Base-by-base conservation (phyloP, 2,113 vertebrate species). In the Phaethon lepturus region DNA sequence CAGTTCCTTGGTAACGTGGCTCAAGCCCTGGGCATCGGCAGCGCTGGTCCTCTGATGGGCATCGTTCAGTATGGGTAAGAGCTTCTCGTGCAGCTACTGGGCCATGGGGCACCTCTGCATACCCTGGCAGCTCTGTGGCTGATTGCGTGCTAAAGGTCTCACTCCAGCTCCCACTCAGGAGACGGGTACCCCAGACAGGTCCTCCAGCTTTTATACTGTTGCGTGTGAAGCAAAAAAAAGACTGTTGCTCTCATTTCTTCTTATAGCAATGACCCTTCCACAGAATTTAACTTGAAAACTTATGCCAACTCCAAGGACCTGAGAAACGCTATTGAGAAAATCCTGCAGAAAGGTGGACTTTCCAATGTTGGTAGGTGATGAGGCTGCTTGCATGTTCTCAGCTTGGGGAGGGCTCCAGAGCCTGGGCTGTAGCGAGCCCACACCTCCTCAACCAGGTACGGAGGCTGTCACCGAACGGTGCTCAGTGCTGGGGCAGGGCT, bases 21-120 rank as follows among this genome's bases (percentile, higher is more conserved):
- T 62, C 98, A 99, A 91, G 97, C 98, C 56, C 98, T 99, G 24
- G 98, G 99, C 72, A 96, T 99, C 2, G 98, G 99, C 56, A 95
- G 97, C 0, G 96, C 98, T 2, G 99, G 99, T 35, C 99, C 99
- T 59, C 98, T 99, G 97, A 99, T 99, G 99, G 99, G 99, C 33
- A 97, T 99, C 60, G 97, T 99, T 86, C 99, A 99, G 96, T 99
- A 99, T 0, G 99, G 99, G 99, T 99, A 98, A 98, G 97, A 93
- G 50, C 4, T 42, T 60, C 72, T 81, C 0, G 0, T 29, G 40
- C 66, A 82, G 81, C 89, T 59, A 6, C 23, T 67, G 47, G 29
- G 53, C 73, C 5, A 1, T 2, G 1, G 33, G 69, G 18, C 38
- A 50, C 0, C 2, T 25, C 18, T n/a, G 44, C 44, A 45, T 15